These are phyloP conservation scores for Galerucella nymphaeae DNA, from an alignment of 2,888 invertebrate genomes.

Conservation along the genomic window DNA sequence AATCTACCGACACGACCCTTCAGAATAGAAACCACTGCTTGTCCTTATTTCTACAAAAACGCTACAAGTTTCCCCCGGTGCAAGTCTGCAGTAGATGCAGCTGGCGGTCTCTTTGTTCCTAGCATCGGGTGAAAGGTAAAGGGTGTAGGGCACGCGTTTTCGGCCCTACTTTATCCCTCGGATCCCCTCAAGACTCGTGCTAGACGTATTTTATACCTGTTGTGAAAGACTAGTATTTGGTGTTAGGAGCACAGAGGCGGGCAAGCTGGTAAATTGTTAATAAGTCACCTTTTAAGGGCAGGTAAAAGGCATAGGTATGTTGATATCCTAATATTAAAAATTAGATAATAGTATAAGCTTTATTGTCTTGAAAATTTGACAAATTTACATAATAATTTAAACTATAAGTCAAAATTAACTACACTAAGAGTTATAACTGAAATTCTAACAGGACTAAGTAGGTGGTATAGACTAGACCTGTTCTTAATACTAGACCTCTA, in stretches of 20 bases:
- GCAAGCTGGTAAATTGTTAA: background rate
- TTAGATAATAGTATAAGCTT: background rate
- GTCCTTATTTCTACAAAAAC: constrained; percentile 20
- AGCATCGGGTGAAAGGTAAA: constrained; percentile 55
- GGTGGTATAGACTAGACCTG: too few species aligned
- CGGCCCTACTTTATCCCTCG: constrained; percentile 38
- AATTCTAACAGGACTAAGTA: too few species aligned
- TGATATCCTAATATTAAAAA: background rate
- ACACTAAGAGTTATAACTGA: too few species aligned
- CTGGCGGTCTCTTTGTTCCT: constrained; percentile 56
- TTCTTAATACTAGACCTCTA: too few species aligned
- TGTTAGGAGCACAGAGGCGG: constrained; percentile 24
- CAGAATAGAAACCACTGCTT: constrained; percentile 21
- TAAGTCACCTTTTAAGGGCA: background rate
- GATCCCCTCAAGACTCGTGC: constrained; percentile 35
- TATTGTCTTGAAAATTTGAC: background rate
- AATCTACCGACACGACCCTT: constrained; percentile 11
- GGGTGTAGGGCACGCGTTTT: constrained; percentile 57
- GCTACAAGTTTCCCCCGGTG: constrained; percentile 34
- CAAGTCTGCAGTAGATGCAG: constrained; percentile 47
- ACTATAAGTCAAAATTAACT: too few species aligned
- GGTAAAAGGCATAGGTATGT: background rate
- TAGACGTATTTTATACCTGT: constrained; percentile 38
- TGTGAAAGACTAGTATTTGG: constrained; percentile 30
- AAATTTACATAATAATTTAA: too few species aligned